These are phyloP conservation scores for Peromyscus melanophrys DNA, from an alignment of 2,797 vertebrate genomes.

Conservation along the genomic window DNA sequence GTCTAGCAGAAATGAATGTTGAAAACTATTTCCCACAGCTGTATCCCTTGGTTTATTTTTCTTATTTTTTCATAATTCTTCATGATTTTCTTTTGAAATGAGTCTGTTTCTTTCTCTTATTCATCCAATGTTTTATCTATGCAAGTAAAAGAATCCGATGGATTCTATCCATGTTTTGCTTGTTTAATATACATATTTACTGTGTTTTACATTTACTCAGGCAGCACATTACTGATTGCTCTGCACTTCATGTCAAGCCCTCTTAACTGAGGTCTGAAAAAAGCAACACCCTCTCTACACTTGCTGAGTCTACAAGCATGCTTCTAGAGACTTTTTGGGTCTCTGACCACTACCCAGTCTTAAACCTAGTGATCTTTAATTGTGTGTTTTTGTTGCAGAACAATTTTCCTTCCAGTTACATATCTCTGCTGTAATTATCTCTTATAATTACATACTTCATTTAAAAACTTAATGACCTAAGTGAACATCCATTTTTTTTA, in stretches of 20 bases:
- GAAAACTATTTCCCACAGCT: slow-evolving; percentile 8
- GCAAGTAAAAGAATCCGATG: background rate
- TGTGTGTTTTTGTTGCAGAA: background rate
- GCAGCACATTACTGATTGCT: background rate
- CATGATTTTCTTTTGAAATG: background rate
- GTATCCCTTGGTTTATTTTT: background rate
- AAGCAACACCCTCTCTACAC: background rate
- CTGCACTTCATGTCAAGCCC: background rate
- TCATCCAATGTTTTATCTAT: background rate
- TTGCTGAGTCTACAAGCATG: background rate
- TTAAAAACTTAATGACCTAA: background rate
- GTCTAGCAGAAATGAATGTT: background rate
- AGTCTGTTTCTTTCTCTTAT: background rate
- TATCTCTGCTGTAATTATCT: background rate
- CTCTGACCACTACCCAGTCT: background rate
- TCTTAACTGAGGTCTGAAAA: background rate
- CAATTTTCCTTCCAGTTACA: background rate
- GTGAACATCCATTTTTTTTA: background rate
- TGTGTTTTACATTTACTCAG: background rate
- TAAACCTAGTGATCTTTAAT: background rate
- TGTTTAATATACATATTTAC: background rate
- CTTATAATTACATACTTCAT: background rate
- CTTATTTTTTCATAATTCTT: background rate
- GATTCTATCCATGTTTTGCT: background rate
- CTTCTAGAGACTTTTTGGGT: background rate